phyloP scores from a whole-genome alignment of 2,797 vertebrate species.

The Peromyscus attwateri region DNA sequence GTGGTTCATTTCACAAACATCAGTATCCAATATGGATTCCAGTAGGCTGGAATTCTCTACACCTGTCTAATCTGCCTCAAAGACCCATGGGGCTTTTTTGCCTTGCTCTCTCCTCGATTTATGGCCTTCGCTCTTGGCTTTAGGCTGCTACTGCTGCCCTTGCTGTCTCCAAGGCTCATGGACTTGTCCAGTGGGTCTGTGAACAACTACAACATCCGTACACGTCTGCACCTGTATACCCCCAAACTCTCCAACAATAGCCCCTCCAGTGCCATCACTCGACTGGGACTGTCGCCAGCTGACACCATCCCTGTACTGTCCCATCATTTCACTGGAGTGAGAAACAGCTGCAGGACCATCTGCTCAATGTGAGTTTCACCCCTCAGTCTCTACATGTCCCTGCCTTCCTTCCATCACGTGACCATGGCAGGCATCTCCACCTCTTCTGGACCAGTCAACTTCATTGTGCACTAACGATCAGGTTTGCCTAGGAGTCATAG shows the following conservation, averaged over 20 bases:
- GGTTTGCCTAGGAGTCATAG: background rate
- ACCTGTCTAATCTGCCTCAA: background rate
- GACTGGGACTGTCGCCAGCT: background rate
- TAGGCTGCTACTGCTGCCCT: background rate
- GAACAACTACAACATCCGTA: background rate
- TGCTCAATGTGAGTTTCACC: background rate
- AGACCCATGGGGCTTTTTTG: background rate
- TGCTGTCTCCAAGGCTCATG: background rate
- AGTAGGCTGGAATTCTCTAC: background rate
- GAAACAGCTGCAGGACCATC: background rate
- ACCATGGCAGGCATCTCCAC: background rate
- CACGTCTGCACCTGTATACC: background rate
- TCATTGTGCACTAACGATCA: background rate
- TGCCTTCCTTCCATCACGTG: constrained; percentile 25
- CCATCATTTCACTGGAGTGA: background rate
- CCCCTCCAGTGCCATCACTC: background rate
- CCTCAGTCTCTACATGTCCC: background rate
- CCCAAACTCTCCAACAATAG: background rate
- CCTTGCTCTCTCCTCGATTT: background rate
- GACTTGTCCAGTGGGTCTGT: background rate
- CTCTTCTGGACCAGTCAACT: background rate
- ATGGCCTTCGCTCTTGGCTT: background rate
- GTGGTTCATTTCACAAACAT: constrained; percentile 2
- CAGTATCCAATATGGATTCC: constrained; percentile 8
- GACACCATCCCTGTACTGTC: background rate